Evolutionary conservation across 1,140 invertebrate genomes (phyloP).

Genomic region (Drosophila sucinea): DNA sequence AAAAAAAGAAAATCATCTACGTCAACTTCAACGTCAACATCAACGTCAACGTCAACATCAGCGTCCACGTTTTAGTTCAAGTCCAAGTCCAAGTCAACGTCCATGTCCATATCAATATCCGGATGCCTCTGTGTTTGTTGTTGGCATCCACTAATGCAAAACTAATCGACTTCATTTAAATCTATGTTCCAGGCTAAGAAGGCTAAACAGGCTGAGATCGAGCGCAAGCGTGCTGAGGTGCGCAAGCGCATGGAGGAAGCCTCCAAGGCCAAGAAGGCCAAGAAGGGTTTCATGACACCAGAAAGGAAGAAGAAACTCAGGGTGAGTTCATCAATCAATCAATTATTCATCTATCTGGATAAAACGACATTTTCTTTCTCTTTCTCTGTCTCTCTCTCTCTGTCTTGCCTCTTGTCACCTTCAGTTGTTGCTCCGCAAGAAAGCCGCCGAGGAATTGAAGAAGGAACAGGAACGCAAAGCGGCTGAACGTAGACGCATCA

Average conservation of each 20-base stretch:
- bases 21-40: slow-evolving; percentile 21
- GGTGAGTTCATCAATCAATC: slow-evolving; percentile 85
- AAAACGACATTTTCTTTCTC: neutral
- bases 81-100: slow-evolving; percentile 1
- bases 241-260: slow-evolving; percentile 97
- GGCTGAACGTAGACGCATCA: slow-evolving; percentile 98
- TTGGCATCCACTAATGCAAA: neutral
- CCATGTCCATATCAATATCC: slow-evolving; percentile 27
- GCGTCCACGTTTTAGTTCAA: neutral
- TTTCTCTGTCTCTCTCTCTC: too few relatives aligned
- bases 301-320: slow-evolving; percentile 99
- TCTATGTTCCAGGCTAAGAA: slow-evolving; percentile 90
- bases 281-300: slow-evolving; percentile 99
- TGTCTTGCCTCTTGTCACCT: neutral
- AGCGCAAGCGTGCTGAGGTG: slow-evolving; percentile 97
- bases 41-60: slow-evolving; percentile 10
- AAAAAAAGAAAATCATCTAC: neutral
- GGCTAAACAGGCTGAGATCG: slow-evolving; percentile 96
- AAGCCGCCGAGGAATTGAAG: slow-evolving; percentile 99
- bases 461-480: slow-evolving; percentile 99
- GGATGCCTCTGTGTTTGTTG: slow-evolving; percentile 17
- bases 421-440: slow-evolving; percentile 98
- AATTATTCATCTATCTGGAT: neutral
- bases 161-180: neutral
- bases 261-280: slow-evolving; percentile 97